Evolutionary conservation across 2,888 invertebrate genomes (phyloP), one percentile per base, ranked within the genome.

Genomic region (Ormyrus rosae): DNA sequence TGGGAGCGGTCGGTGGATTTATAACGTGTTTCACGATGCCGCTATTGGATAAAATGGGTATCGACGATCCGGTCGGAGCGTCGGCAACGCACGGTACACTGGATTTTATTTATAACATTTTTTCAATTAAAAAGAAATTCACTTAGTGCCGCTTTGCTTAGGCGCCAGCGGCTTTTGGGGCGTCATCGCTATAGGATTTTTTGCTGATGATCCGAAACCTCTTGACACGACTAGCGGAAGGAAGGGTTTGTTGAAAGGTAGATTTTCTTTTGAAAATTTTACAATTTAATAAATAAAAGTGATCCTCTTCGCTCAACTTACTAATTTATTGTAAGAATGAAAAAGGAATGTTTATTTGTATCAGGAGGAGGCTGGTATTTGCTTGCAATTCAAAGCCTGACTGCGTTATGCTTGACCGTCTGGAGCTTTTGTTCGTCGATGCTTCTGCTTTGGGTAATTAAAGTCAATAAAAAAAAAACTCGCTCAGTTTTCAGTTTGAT

Each of bases 51-150:
- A 93, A 91, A 88, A 87, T 96, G 82, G 93, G 94, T 9, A 94
- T 98, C 0, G 98, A 98, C 87, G 97, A 97, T 90, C 98, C 98
- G 0, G 98, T 98, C 0, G 97, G 97, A 0, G 98, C 98, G 0
- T 95, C 96, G 11, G 94, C 97, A 0, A 97, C 97, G 1, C 97
- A 98, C 87, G 97, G 97, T 84, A 63, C 9, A 9, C 68, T 34
- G 34, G 3, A 34, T 34, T 34, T 34, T 34, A 34, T 34, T 34
- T 34, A 34, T 34, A 48, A 69, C 63, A 50, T 64, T 34, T 55
- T 55, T 9, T 19, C 11, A 63, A 6, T 56, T 82, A 10, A 45
- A 68, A 34, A 19, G 7, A 46, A 50, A 48, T 70, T 53, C 4
- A 11, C 46, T 10, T n/a, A 34, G 5, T 4, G n/a, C 34, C 34